Evolutionary conservation across 2,888 invertebrate genomes (phyloP), one percentile per base, ranked within the genome.

Genomic region (Leptinotarsa tumamoca): DNA sequence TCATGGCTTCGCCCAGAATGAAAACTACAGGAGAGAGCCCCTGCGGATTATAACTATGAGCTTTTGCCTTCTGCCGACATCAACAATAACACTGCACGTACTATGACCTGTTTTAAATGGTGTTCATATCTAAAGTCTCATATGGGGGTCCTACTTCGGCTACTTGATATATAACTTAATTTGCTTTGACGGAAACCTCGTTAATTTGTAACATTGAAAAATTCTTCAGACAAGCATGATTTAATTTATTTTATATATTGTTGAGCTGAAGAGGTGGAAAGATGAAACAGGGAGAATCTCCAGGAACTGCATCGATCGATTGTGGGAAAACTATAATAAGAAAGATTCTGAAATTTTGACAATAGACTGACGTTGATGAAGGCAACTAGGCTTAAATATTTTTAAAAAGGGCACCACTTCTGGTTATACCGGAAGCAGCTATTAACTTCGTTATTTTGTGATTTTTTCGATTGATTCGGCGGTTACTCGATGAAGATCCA

Each of bases 81-180:
- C 54, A 78, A 79, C 79, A 79, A 80, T 81, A 76, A 79, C 75
- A 77, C 75, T 78, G 71, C 78, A 79, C 76, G 72, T 50, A 54
- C 73, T 79, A 76, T 79, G 82, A 79, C 79, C 79, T 78, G 71
- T 78, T 80, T 78, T 81, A 80, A 72, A 80, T 80, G 75, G 66
- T 67, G 70, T 49, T 71, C 43, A 33, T 33, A 43, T 43, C 33
- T 33, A 14, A 43, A 17, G 33, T 27, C 63, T 33, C 70, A 66
- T 68, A 72, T 21, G 80, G 81, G 79, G 81, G 82, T 75, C 51
- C 72, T 70, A 69, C 79, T 82, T 78, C 74, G 80, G 81, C 82
- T 83, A 80, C 80, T 80, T 79, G 81, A 83, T 81, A 78, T 80
- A 83, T 78, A 80, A 80, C 82, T 83, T 83, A 82, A 82, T 83